Evolutionary conservation across 2,113 vertebrate species (phyloP).

Genomic region (Catharus bicknelli): DNA sequence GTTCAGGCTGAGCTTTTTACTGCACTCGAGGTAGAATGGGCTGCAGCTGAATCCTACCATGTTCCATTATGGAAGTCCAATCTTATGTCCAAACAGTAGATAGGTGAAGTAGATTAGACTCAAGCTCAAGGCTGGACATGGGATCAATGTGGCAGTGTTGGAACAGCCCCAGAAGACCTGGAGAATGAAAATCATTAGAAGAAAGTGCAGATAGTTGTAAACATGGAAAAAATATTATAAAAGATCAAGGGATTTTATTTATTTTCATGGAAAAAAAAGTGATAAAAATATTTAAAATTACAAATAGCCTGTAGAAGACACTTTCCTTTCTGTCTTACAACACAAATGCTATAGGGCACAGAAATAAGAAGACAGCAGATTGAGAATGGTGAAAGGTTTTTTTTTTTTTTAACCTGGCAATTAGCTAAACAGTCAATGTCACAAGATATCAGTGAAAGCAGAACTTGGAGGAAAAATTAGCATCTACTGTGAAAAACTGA

Average conservation of each 20-base stretch:
- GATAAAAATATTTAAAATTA: neutral
- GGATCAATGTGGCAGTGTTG: neutral
- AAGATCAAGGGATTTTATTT: neutral
- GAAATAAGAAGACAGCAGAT: neutral
- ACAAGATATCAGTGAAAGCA: neutral
- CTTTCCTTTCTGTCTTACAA: neutral
- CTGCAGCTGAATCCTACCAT: neutral
- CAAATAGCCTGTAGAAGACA: neutral
- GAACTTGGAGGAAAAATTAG: neutral
- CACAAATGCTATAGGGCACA: neutral
- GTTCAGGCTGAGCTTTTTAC: neutral
- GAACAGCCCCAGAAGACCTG: neutral
- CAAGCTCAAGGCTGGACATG: neutral
- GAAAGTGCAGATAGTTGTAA: neutral
- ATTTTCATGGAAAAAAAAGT: neutral
- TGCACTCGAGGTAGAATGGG: neutral
- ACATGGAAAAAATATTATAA: neutral
- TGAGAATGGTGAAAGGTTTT: neutral
- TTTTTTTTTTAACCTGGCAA: neutral
- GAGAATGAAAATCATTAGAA: neutral
- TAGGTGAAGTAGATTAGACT: neutral
- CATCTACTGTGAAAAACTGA: neutral
- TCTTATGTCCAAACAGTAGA: rapidly evolving
- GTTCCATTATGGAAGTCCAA: neutral
- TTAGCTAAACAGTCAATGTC: neutral